Evolutionary conservation across 1,140 invertebrate species (phyloP).

Genomic region (Drosophila lacertosa): DNA sequence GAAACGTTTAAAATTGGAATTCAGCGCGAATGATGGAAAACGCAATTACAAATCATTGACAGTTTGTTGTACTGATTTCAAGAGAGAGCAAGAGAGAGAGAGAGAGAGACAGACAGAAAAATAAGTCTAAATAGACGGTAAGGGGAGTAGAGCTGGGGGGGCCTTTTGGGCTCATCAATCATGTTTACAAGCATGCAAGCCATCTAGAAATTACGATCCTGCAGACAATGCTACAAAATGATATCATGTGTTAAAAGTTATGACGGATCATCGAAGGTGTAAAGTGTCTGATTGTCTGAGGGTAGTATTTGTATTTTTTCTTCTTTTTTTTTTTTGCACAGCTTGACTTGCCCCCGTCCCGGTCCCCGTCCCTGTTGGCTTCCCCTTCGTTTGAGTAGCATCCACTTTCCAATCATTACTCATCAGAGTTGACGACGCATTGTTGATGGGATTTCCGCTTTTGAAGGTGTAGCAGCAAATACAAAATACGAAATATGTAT

Average conservation of each 20-base stretch:
- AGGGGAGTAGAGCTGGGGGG: not conserved
- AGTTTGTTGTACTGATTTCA: constrained; percentile 78
- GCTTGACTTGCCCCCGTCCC: constrained; percentile 67
- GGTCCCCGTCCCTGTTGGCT: too few species aligned
- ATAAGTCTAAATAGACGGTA: not conserved
- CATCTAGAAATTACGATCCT: constrained; percentile 41
- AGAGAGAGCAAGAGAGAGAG: not conserved
- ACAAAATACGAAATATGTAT: constrained; percentile 10
- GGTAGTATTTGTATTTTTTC: constrained; percentile 45
- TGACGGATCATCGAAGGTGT: constrained; percentile 80
- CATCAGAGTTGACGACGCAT: constrained; percentile 61
- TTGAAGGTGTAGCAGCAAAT: constrained; percentile 49
- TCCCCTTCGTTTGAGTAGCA: not conserved
- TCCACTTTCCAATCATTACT: constrained; percentile 71
- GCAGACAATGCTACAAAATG: constrained; percentile 75
- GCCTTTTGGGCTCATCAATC: constrained; percentile 67
- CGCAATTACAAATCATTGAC: constrained; percentile 77
- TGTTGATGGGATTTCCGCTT: constrained; percentile 73
- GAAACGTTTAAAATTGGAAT: constrained; percentile 23
- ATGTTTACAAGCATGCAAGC: constrained; percentile 48
- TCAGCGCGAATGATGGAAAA: constrained; percentile 59
- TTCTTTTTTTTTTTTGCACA: constrained; percentile 67
- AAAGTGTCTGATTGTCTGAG: constrained; percentile 65
- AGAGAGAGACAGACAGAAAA: not conserved
- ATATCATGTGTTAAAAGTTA: constrained; percentile 83